These are phyloP conservation scores for Semnornis frantzii DNA, from an alignment of 2,113 vertebrate genomes.

Conservation along the genomic window DNA sequence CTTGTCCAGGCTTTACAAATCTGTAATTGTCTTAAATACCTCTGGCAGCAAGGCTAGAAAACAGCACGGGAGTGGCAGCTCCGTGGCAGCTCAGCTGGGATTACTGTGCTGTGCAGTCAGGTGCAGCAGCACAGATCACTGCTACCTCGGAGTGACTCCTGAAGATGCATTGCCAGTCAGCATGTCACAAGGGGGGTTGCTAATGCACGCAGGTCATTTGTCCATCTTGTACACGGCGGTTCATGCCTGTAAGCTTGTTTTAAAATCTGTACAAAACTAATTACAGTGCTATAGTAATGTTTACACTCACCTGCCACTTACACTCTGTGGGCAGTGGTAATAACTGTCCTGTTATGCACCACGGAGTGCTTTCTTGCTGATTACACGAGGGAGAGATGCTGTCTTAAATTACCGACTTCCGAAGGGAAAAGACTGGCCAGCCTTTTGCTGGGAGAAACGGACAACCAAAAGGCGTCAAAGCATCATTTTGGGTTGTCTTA, in stretches of 20 bases:
- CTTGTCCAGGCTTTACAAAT: neutral
- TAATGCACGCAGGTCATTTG: fast-evolving
- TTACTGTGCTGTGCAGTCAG: neutral
- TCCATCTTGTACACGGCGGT: fast-evolving
- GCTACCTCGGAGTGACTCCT: fast-evolving
- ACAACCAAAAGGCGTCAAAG: neutral
- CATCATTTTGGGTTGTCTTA: fast-evolving
- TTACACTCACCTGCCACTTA: neutral
- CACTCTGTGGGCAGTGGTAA: neutral
- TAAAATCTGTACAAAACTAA: neutral
- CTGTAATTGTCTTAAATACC: neutral
- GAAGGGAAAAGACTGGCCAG: neutral
- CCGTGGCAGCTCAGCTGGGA: neutral
- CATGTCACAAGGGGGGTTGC: neutral
- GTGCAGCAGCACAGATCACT: neutral
- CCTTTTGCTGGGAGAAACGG: neutral
- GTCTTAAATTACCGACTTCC: neutral
- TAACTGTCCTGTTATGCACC: neutral
- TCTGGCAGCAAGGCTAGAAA: fast-evolving
- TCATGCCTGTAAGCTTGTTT: neutral
- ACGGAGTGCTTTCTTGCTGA: neutral
- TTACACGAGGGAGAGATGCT: neutral
- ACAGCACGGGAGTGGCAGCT: neutral
- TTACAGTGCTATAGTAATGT: neutral
- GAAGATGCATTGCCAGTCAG: fast-evolving